Base-by-base conservation (phyloP, 2,888 invertebrate genomes). In the Cyaniris semiargus region DNA sequence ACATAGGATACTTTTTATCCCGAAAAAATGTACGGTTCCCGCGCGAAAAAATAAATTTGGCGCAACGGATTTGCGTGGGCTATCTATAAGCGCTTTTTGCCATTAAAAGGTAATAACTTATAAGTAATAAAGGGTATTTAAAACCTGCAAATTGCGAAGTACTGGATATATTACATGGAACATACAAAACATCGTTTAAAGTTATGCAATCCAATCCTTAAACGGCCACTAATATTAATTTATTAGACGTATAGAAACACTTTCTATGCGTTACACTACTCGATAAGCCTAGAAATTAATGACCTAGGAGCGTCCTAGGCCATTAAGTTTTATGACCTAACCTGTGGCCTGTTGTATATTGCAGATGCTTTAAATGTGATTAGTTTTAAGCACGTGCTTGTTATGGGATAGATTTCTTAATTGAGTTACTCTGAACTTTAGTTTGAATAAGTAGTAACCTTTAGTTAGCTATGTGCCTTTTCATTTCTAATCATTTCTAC, bases 231-330 rank as follows among this genome's bases (percentile, higher is more conserved):
- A 66, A 66, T 27, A 66, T 66, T 27, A 18, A 15, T 66, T 66
- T 18, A 66, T 66, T 31, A 15, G 66, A 66, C 66, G 66, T 66
- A 66, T 31, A 15, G 15, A 31, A 66, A 27, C 70, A 70, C 76
- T 70, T 70, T 76, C 70, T 48, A 58, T 58, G 38, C 13, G 23
- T 18, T 60, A 60, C 27, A 31, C 48, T 44, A 31, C 44, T 27
- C 21, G 75, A 76, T 78, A 77, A 79, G 72, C 31, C 75, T 71
- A 34, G 70, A 53, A 76, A 77, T 58, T 78, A 77, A 80, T 80
- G 75, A 76, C 76, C 76, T 53, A 34, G 72, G 70, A 71, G 38
- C 38, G 27, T 78, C 72, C 75, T 78, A 58, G 48, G 76, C 76
- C 44, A 75, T 80, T 70, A 79, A 78, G 70, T 66, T 75, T 76